Evolutionary conservation across 2,888 invertebrate species (phyloP).

Genomic region (Noctua pronuba): DNA sequence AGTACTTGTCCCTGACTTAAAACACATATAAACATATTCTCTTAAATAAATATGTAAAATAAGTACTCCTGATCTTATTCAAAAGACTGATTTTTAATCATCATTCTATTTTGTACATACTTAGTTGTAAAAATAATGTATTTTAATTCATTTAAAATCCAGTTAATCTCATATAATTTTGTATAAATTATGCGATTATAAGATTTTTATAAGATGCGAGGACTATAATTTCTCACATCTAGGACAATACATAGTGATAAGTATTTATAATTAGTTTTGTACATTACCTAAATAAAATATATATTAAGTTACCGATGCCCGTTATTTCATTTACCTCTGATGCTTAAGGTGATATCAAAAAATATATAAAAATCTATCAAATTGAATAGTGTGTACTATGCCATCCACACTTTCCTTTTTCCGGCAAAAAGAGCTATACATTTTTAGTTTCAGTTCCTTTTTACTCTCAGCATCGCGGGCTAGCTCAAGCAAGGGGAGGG

Average conservation of each 20-base stretch:
- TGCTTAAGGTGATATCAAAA: background rate
- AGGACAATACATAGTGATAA: conserved; percentile 15
- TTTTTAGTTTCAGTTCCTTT: too few relatives aligned
- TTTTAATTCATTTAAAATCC: conserved; percentile 13
- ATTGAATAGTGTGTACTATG: background rate
- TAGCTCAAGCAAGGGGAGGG: too few relatives aligned
- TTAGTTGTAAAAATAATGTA: conserved; percentile 41
- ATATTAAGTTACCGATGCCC: conserved; percentile 24
- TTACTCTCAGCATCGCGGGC: too few relatives aligned
- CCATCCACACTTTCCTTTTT: background rate
- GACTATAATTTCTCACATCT: conserved; percentile 15
- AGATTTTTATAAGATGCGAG: background rate
- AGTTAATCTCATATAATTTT: conserved; percentile 35
- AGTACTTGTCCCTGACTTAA: background rate
- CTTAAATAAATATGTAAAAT: background rate
- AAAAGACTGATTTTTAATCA: conserved; percentile 54
- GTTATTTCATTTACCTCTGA: conserved; percentile 14
- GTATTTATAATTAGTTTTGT: conserved; percentile 34
- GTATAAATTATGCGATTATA: background rate
- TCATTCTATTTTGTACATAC: conserved; percentile 28
- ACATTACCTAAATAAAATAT: conserved; percentile 36
- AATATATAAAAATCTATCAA: too few relatives aligned
- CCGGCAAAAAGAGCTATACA: too few relatives aligned
- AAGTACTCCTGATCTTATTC: conserved; percentile 36
- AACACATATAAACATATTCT: background rate